Evolutionary conservation across 2,888 invertebrate genomes (phyloP).

Genomic region (Mellilla xanthometata): DNA sequence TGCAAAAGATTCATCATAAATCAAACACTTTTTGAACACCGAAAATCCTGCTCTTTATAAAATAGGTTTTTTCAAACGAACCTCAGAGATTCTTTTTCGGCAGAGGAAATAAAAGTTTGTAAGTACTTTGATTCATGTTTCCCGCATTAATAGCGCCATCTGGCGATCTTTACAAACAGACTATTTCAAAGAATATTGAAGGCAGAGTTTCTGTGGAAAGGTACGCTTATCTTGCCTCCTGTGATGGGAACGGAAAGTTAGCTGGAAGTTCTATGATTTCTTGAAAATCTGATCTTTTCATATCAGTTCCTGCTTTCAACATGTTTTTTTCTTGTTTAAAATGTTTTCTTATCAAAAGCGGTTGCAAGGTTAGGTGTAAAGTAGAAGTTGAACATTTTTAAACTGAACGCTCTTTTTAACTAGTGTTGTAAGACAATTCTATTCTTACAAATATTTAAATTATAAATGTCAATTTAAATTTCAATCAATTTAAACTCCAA

Average conservation of each 20-base stretch:
- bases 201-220: neutral
- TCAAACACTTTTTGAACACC: constrained; percentile 25
- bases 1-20: constrained; percentile 27
- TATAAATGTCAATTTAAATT: no score
- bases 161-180: constrained; percentile 2
- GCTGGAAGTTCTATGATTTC: neutral
- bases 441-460: no score
- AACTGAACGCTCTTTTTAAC: no score
- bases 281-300: neutral
- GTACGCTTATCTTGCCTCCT: neutral
- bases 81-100: neutral
- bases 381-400: no score
- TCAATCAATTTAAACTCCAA: no score
- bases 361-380: no score
- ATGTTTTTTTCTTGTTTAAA: no score
- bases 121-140: constrained; percentile 8
- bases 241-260: neutral
- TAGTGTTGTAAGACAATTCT: no score
- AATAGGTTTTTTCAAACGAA: constrained; percentile 5
- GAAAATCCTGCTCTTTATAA: constrained; percentile 13
- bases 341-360: no score
- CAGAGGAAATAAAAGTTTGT: no score
- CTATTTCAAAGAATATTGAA: neutral
- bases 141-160: constrained; percentile 3
- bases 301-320: no score